These are phyloP conservation scores for Cactoblastis cactorum DNA, from an alignment of 2,888 invertebrate genomes.

Conservation along the genomic window DNA sequence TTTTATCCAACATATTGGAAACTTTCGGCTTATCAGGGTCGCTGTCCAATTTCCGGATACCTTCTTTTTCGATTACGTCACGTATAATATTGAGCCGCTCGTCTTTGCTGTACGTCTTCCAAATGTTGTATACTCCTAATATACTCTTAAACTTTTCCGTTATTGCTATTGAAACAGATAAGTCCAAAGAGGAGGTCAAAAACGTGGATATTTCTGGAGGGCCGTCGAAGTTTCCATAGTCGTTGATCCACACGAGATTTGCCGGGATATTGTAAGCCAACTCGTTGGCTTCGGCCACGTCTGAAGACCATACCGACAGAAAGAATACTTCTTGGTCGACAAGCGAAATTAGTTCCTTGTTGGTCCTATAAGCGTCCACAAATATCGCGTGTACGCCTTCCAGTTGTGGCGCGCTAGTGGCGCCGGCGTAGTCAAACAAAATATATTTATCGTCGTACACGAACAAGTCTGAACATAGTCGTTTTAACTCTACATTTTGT, in stretches of 20 bases:
- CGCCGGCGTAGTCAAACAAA: conserved; percentile 29
- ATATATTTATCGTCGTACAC: conserved; percentile 25
- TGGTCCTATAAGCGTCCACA: conserved; percentile 50
- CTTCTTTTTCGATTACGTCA: background rate
- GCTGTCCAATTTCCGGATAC: background rate
- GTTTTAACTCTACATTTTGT: background rate
- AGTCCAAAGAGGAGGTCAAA: background rate
- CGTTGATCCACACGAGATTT: conserved; percentile 47
- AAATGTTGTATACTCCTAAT: background rate
- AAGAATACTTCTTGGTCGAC: conserved; percentile 26
- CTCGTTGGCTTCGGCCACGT: conserved; percentile 44
- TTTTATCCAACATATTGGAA: background rate
- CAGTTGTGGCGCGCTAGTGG: background rate
- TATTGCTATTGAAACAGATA: too few species aligned
- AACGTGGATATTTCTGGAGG: conserved; percentile 21
- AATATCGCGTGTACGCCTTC: conserved; percentile 12
- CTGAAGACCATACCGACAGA: conserved; percentile 48
- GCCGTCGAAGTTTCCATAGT: conserved; percentile 37
- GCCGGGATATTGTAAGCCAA: conserved; percentile 22
- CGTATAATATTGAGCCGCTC: background rate
- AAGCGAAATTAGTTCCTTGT: conserved; percentile 44
- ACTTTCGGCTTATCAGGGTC: background rate
- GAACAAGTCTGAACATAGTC: conserved; percentile 19
- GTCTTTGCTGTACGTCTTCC: background rate
- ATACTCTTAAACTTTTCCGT: too few species aligned